Base-by-base conservation (phyloP, 2,113 vertebrate genomes). In the Sprattus sprattus region DNA sequence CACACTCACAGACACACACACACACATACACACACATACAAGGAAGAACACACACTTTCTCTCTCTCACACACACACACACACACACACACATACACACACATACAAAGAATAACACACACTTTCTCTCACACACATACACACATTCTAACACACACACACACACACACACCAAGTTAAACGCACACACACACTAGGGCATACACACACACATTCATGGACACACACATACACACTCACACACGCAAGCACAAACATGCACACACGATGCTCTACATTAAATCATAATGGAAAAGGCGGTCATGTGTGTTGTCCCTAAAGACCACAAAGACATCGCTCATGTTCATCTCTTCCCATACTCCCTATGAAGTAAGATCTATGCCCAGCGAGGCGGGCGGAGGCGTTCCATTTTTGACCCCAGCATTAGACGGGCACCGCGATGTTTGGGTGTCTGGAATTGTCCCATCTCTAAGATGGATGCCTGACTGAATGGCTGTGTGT, bases 401-500 rank as follows among this genome's bases (percentile, higher is more conserved):
- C 22, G 54, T 20, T 22, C 22, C 54, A 60, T 22, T 60, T 39
- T 6, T 60, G 54, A 60, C 54, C 54, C 54, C 20, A 20, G 54
- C 4, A 60, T 60, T 60, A 60, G 22, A 60, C 6, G 54, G 22
- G 7, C 54, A 60, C 6, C 4, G 22, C 54, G 22, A 20, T 60
- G 54, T 60, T 60, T 22, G 5, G 54, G 18, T 60, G 54, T 60
- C 3, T 60, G 49, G 49, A 28, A 81, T 71, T 82, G 44, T 47
- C 15, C 60, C 46, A 54, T 84, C 78, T 86, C 64, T 60, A 45
- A 85, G 22, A 85, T 82, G 32, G 60, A 84, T 60, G 54, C 46
- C 18, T 44, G 82, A 75, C 84, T 80, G 78, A n/a, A n/a, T 67
- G 64, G 45, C 84, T 64, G 80, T 83, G 47, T 64, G 80, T 83